A percentile compares a stretch with the other conserved stretches of the same genome.
These are phyloP conservation scores for Chrysoperla carnea DNA, from an alignment of 1,140 invertebrate genomes.

Conservation along the genomic window DNA sequence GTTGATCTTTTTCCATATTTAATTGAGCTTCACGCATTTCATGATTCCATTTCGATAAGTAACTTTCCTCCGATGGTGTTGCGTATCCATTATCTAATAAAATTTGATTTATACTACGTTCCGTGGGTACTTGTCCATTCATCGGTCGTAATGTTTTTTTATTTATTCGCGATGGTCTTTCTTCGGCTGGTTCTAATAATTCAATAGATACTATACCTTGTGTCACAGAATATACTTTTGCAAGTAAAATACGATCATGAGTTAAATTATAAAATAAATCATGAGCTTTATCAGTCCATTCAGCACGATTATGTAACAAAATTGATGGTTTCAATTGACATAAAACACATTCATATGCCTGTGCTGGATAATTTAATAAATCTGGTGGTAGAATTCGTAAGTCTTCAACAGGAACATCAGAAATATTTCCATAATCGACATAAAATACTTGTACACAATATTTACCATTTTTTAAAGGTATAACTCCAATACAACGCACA, in stretches of 20 bases:
- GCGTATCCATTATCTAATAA: conserved; percentile 42
- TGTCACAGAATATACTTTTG: conserved; percentile 59
- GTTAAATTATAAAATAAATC: conserved; percentile 26
- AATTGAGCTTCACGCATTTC: conserved; percentile 20
- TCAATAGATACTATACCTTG: conserved; percentile 48
- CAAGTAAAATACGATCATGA: conserved; percentile 18
- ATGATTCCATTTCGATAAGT: conserved; percentile 43
- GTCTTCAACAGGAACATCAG: conserved; percentile 11
- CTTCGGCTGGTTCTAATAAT: conserved; percentile 18
- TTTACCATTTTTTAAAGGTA: conserved; percentile 1
- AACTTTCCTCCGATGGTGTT: conserved; percentile 48
- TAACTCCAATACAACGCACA: conserved; percentile 3
- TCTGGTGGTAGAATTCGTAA: conserved; percentile 18
- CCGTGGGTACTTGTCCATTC: conserved; percentile 7
- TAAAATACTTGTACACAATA: conserved; percentile 37
- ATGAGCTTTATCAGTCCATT: conserved; percentile 39
- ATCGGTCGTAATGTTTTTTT: neutral
- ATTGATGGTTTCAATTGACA: conserved; percentile 43
- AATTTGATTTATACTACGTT: conserved; percentile 33
- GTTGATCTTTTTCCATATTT: conserved; percentile 8
- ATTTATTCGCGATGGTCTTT: neutral
- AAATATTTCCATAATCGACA: conserved; percentile 58
- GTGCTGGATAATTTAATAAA: conserved; percentile 19
- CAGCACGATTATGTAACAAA: conserved; percentile 28
- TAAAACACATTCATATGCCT: conserved; percentile 56